Base-by-base conservation (phyloP, 2,888 invertebrate genomes). In the Leuctra nigra region DNA sequence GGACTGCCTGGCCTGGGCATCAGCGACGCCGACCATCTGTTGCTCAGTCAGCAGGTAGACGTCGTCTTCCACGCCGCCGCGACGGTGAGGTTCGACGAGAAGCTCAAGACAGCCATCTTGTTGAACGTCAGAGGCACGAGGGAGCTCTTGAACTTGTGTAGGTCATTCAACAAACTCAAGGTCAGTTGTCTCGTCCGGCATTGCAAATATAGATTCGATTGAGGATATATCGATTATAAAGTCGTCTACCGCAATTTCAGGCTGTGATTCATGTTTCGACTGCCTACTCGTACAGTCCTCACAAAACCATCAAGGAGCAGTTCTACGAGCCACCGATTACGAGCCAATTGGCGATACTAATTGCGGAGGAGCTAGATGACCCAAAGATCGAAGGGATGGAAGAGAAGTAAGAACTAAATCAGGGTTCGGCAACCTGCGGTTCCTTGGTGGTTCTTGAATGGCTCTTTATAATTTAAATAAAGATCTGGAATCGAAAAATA, bases 211-310 rank as follows among this genome's bases (percentile, higher is more conserved):
- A n/a, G n/a, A n/a, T n/a, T n/a, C n/a, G n/a, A n/a, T n/a, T n/a
- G n/a, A n/a, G n/a, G n/a, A n/a, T n/a, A n/a, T n/a, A n/a, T n/a
- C n/a, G n/a, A n/a, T n/a, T n/a, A n/a, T n/a, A n/a, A n/a, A n/a
- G n/a, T n/a, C n/a, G n/a, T n/a, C n/a, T n/a, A n/a, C n/a, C n/a
- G n/a, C n/a, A n/a, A n/a, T n/a, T n/a, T n/a, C 72, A 84, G 84
- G 78, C 80, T 0, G 66, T 84, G 20, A 80, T 91, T 64, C 88
- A 91, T 69, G 84, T 90, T 47, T 89, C 88, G 1, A 90, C 91
- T 0, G 90, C 89, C 0, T 91, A 87, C 68, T 84, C 87, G 1
- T 87, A 91, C 70, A 88, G 87, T 58, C 79, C 81, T 63, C 66
- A 75, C 24, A 63, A 71, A 6, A 77, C 77, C 61, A 80, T 88